A percentile compares a stretch with the other conserved stretches of the same genome.
phyloP scores from a whole-genome alignment of 2,888 invertebrate genomes.

The Halocaridina rubra region DNA sequence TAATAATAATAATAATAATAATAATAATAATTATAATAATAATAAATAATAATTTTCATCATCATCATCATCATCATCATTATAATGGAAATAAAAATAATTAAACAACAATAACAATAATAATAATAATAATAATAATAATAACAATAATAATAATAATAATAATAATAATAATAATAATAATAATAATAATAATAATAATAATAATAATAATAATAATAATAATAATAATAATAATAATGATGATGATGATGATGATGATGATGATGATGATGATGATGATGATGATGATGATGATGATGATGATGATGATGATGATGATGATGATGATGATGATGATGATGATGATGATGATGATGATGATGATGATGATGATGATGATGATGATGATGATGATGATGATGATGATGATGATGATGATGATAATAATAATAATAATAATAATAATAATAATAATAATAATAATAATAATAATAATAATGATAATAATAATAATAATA shows the following conservation, averaged over 20 bases:
- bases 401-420: neutral
- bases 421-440: neutral
- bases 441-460: neutral
- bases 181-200: neutral
- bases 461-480: neutral
- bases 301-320: neutral
- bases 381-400: neutral
- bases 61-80: neutral
- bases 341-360: neutral
- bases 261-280: neutral
- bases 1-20: neutral
- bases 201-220: neutral
- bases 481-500: neutral
- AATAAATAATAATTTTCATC: neutral
- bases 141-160: neutral
- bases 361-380: neutral
- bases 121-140: neutral
- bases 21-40: neutral
- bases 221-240: neutral
- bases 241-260: neutral
- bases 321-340: neutral
- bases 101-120: neutral
- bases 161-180: neutral
- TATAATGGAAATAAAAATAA: neutral
- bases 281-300: neutral